phyloP scores from a whole-genome alignment of 1,140 invertebrate species.

The Magallana angulata region DNA sequence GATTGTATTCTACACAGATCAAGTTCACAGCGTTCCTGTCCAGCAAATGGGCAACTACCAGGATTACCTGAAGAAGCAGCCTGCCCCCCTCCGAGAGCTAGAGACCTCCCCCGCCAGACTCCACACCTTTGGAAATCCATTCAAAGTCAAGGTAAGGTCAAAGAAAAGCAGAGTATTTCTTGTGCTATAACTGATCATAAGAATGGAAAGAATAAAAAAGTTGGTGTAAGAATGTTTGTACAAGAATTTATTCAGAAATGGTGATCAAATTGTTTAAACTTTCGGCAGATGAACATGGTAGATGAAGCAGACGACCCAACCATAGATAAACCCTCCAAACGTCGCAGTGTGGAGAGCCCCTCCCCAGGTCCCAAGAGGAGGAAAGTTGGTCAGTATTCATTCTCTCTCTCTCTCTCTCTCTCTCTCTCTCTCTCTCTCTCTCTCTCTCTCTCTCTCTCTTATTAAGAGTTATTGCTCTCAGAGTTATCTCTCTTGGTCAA shows the following conservation, averaged over 20 bases:
- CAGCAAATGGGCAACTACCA: conserved; percentile 99
- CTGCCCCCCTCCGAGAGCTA: conserved; percentile 94
- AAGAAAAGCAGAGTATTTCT: background rate
- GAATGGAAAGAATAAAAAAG: background rate
- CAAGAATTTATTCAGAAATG: background rate
- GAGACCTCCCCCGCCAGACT: conserved; percentile 96
- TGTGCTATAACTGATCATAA: too few relatives aligned
- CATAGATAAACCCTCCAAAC: conserved; percentile 65
- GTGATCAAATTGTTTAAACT: too few relatives aligned
- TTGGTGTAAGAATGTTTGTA: too few relatives aligned
- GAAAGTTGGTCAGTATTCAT: conserved; percentile 84
- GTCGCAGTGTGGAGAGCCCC: conserved; percentile 70
- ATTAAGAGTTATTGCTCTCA: too few relatives aligned
- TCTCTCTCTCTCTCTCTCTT: background rate
- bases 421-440: background rate
- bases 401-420: background rate
- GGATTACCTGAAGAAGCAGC: conserved; percentile 96
- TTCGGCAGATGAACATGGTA: conserved; percentile 70
- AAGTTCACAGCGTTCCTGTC: conserved; percentile 95
- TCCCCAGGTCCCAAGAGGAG: conserved; percentile 84
- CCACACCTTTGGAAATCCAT: conserved; percentile 99
- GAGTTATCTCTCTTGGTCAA: too few relatives aligned
- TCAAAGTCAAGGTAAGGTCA: conserved; percentile 87
- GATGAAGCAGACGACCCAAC: conserved; percentile 77
- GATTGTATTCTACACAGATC: conserved; percentile 82